Evolutionary conservation across 2,888 invertebrate species (phyloP).

Genomic region (Dolomedes plantarius): DNA sequence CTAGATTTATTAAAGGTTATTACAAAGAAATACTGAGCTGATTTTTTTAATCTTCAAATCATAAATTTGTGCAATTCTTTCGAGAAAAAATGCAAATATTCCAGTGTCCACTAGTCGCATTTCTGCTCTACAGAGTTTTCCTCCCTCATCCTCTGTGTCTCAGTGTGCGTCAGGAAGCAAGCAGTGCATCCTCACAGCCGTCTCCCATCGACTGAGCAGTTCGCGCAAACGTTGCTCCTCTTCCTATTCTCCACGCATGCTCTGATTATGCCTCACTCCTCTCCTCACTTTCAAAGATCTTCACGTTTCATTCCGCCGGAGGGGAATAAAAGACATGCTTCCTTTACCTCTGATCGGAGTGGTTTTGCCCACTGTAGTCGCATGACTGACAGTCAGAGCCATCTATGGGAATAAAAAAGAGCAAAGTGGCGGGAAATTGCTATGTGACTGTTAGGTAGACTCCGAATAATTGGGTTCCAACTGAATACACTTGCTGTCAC

Average conservation of each 20-base stretch:
- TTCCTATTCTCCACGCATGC: conserved; percentile 42
- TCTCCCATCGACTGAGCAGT: neutral
- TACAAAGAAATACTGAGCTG: too few species aligned
- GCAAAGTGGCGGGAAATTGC: neutral
- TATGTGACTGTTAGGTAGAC: too few species aligned
- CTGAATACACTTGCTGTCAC: too few species aligned
- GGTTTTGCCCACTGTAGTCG: conserved; percentile 47
- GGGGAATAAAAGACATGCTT: conserved; percentile 23
- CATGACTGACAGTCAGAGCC: conserved; percentile 26
- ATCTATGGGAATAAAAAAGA: conserved; percentile 31
- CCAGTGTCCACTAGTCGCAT: too few species aligned
- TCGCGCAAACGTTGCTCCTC: neutral
- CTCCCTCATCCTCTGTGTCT: too few species aligned
- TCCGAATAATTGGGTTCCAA: too few species aligned
- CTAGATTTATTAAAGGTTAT: too few species aligned
- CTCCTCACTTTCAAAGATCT: conserved; percentile 28
- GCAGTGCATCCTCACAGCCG: neutral
- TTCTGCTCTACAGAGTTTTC: too few species aligned
- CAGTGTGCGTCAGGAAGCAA: too few species aligned
- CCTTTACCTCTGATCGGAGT: conserved; percentile 42
- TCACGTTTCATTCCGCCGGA: conserved; percentile 39
- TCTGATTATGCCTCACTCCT: conserved; percentile 35
- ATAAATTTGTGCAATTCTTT: too few species aligned
- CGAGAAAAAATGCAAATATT: too few species aligned
- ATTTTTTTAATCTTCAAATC: too few species aligned